Evolutionary conservation across 2,888 invertebrate species (phyloP).

Genomic region (Scaptomyza flava): DNA sequence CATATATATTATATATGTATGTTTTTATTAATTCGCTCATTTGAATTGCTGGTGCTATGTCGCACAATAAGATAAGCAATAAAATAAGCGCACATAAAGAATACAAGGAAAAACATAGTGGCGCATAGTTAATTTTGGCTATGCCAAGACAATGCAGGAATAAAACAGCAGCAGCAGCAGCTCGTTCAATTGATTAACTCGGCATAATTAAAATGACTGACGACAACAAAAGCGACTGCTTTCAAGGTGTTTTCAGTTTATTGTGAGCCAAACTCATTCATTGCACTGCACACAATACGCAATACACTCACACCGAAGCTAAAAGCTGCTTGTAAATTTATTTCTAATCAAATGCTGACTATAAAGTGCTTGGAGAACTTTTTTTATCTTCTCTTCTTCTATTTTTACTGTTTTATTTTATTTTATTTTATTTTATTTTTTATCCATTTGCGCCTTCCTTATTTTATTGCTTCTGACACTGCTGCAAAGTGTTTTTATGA

Average conservation of each 20-base stretch:
- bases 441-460: neutral
- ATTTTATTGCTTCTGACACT: slow-evolving; percentile 9
- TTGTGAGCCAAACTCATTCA: slow-evolving; percentile 33
- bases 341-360: slow-evolving; percentile 72
- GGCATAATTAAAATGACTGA: slow-evolving; percentile 55
- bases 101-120: no score
- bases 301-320: slow-evolving; percentile 14
- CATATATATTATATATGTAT: no score
- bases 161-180: slow-evolving; percentile 18
- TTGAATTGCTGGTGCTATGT: no score
- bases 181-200: slow-evolving; percentile 45
- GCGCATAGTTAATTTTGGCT: no score
- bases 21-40: no score
- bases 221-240: slow-evolving; percentile 18
- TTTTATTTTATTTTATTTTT: no score
- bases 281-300: slow-evolving; percentile 26
- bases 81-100: no score
- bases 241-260: slow-evolving; percentile 29
- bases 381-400: slow-evolving; percentile 14
- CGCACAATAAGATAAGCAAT: no score
- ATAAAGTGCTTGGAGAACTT: slow-evolving; percentile 61
- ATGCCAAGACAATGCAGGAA: no score
- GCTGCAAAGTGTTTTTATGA: slow-evolving; percentile 58
- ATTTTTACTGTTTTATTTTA: neutral
- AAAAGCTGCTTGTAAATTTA: slow-evolving; percentile 52